Evolutionary conservation across 2,113 vertebrate genomes (phyloP).

Genomic region (Tursiops truncatus): DNA sequence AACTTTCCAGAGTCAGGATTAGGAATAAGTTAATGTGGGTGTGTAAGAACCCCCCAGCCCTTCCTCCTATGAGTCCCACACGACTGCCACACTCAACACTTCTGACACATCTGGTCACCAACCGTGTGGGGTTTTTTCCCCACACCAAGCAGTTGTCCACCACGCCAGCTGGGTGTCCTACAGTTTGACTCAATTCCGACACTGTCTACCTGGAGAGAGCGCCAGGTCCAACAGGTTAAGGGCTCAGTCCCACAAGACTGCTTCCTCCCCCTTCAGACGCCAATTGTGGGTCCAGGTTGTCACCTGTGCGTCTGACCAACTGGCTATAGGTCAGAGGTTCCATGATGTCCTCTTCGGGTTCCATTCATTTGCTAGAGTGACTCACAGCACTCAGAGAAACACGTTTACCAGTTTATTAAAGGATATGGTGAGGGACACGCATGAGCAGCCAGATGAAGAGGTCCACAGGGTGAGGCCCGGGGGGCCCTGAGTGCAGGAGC

Average conservation of each 20-base stretch:
- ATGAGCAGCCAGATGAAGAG: background rate
- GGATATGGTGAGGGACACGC: rapidly evolving
- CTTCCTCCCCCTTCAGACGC: background rate
- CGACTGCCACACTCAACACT: rapidly evolving
- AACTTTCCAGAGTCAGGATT: background rate
- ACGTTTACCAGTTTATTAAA: background rate
- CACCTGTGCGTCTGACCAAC: background rate
- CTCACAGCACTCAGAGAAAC: background rate
- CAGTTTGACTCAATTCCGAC: background rate
- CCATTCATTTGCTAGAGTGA: rapidly evolving
- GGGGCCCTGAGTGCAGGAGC: background rate
- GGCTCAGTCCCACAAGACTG: background rate
- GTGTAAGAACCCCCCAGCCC: no score
- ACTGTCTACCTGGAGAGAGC: background rate
- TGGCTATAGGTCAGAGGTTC: background rate
- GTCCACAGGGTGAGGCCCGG: rapidly evolving
- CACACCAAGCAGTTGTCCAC: background rate
- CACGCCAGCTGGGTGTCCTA: background rate
- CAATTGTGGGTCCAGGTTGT: background rate
- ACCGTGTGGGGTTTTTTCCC: no score
- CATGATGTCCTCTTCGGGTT: background rate
- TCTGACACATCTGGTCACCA: background rate
- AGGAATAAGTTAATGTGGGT: no score
- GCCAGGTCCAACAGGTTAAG: background rate
- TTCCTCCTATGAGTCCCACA: background rate